Evolutionary conservation across 2,888 invertebrate genomes (phyloP).

Genomic region (Crematogaster levior): DNA sequence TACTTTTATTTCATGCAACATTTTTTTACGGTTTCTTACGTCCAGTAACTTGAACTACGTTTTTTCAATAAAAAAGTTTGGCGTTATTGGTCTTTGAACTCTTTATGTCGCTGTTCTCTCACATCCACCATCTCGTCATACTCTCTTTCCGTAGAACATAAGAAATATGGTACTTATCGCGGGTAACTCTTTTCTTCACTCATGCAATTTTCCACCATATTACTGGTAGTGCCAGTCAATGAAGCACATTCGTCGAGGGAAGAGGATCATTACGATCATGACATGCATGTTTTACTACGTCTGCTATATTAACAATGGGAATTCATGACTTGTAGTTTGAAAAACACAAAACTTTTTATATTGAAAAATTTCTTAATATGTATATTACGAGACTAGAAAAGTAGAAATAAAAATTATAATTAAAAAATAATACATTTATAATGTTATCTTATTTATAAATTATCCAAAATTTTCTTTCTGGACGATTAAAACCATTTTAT

Average conservation of each 20-base stretch:
- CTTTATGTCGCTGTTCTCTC: not conserved
- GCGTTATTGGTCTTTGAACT: conserved; percentile 22
- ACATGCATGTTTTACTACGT: not conserved
- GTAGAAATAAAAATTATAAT: not conserved
- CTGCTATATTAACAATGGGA: not conserved
- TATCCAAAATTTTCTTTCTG: not conserved
- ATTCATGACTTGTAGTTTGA: not conserved
- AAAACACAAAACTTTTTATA: not conserved
- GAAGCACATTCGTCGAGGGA: conserved; percentile 16
- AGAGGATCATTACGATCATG: not conserved
- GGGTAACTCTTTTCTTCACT: conserved; percentile 19
- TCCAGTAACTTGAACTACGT: not conserved
- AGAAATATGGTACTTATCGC: conserved; percentile 41
- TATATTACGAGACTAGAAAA: not conserved
- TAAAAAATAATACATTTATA: not conserved
- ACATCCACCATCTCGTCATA: not conserved
- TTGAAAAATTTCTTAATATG: not conserved
- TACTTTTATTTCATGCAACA: not conserved
- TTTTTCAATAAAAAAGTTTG: conserved; percentile 30
- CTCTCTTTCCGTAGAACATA: not conserved
- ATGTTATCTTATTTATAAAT: too few species aligned
- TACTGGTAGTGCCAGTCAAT: conserved; percentile 19
- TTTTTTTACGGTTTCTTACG: not conserved
- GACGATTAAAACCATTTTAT: not conserved
- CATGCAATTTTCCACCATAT: conserved; percentile 31